A percentile compares a stretch with the other conserved stretches of the same genome.
phyloP scores from a whole-genome alignment of 2,888 invertebrate genomes.

The Corythucha ciliata region DNA sequence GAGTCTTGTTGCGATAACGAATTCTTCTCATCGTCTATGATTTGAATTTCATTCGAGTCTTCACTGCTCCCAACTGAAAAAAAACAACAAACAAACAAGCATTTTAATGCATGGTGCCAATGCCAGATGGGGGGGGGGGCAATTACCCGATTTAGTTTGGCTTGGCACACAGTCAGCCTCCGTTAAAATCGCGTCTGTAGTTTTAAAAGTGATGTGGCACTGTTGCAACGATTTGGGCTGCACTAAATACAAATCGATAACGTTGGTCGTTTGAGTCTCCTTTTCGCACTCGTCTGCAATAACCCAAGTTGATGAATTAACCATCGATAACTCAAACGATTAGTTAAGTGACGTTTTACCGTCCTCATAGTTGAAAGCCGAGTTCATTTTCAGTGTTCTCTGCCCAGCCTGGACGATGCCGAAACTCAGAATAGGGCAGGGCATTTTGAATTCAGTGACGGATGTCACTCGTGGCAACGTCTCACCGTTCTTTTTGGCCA shows the following conservation, averaged over 20 bases:
- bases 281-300: constrained; percentile 47
- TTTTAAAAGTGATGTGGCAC: constrained; percentile 57
- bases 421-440: constrained; percentile 80
- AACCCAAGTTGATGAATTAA: constrained; percentile 13
- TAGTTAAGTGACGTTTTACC: constrained; percentile 36
- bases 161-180: too few species aligned
- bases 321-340: constrained; percentile 40
- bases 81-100: too few species aligned
- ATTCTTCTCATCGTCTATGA: constrained; percentile 12
- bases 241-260: constrained; percentile 63
- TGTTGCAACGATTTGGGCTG: constrained; percentile 85
- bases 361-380: constrained; percentile 44
- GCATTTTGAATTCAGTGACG: constrained; percentile 77
- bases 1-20: too few species aligned
- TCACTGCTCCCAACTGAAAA: too few species aligned
- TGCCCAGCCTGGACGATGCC: constrained; percentile 65
- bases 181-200: constrained; percentile 16
- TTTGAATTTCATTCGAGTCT: too few species aligned
- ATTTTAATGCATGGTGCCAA: too few species aligned
- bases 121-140: too few species aligned
- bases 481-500: constrained; percentile 52
- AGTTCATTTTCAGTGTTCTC: constrained; percentile 8
- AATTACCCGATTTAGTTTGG: too few species aligned
- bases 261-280: constrained; percentile 43
- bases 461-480: constrained; percentile 56